phyloP scores from a whole-genome alignment of 2,797 vertebrate species.

The Eospalax fontanierii region DNA sequence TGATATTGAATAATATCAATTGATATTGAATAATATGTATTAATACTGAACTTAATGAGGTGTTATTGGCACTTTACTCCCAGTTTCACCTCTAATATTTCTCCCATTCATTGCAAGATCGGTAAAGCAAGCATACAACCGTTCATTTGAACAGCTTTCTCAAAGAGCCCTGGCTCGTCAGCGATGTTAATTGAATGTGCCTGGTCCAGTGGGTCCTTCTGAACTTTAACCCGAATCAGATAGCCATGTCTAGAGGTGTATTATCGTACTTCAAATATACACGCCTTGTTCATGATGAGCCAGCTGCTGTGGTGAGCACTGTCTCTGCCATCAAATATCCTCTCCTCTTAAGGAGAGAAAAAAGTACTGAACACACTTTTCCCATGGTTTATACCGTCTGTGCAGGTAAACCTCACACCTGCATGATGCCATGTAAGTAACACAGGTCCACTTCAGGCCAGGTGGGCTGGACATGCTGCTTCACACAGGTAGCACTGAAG shows the following conservation, averaged over 20 bases:
- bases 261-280: neutral
- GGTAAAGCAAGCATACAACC: neutral
- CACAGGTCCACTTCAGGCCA: fast-evolving
- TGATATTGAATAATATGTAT: neutral
- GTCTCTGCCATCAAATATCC: neutral
- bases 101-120: neutral
- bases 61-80: fast-evolving
- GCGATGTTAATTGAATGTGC: fast-evolving
- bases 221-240: no score
- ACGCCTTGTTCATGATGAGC: neutral
- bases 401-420: fast-evolving
- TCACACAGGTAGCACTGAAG: fast-evolving
- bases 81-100: no score
- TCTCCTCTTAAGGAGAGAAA: no score
- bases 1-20: no score
- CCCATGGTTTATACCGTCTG: neutral
- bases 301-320: neutral
- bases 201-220: neutral
- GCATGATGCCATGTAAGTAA: fast-evolving
- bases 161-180: neutral
- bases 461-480: no score
- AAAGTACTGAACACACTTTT: neutral
- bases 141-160: neutral
- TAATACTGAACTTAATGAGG: neutral
- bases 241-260: neutral